Conservation (phyloP, 2,888 invertebrate genomes). For the Lymantria dispar region DNA sequence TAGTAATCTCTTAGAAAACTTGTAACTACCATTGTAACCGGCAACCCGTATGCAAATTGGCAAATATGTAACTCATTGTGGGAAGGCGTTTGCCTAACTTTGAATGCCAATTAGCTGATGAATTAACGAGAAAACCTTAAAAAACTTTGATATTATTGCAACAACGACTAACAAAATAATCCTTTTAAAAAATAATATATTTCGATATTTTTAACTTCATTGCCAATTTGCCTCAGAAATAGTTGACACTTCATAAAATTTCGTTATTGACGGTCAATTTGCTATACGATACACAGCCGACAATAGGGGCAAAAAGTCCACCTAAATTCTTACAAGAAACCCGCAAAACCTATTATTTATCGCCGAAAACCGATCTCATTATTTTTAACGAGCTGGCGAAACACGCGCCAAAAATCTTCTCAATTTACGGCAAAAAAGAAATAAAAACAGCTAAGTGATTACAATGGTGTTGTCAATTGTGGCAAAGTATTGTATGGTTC, state of each 20-base stretch:
- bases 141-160: no score
- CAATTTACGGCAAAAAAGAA: conserved; percentile 64
- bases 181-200: no score
- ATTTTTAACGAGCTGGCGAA: conserved; percentile 70
- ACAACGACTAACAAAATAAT: no score
- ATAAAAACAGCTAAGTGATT: conserved; percentile 58
- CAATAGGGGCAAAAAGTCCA: conserved; percentile 23
- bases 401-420: conserved; percentile 65
- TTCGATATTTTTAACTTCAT: background rate
- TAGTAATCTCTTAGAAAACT: no score
- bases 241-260: conserved; percentile 14
- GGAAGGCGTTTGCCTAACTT: no score
- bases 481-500: conserved; percentile 5
- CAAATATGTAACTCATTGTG: no score
- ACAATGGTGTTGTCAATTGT: conserved; percentile 30
- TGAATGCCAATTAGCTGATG: no score
- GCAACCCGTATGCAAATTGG: no score
- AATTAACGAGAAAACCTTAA: no score
- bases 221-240: conserved; percentile 12
- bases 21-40: no score
- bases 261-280: conserved; percentile 26
- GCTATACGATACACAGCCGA: conserved; percentile 21
- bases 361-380: conserved; percentile 64
- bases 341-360: conserved; percentile 56
- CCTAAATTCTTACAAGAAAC: conserved; percentile 39